Percentiles rank a stretch among this genome's conserved stretches.
These are phyloP conservation scores for Serinus canaria DNA, from an alignment of 2,113 vertebrate species.

Conservation along the genomic window DNA sequence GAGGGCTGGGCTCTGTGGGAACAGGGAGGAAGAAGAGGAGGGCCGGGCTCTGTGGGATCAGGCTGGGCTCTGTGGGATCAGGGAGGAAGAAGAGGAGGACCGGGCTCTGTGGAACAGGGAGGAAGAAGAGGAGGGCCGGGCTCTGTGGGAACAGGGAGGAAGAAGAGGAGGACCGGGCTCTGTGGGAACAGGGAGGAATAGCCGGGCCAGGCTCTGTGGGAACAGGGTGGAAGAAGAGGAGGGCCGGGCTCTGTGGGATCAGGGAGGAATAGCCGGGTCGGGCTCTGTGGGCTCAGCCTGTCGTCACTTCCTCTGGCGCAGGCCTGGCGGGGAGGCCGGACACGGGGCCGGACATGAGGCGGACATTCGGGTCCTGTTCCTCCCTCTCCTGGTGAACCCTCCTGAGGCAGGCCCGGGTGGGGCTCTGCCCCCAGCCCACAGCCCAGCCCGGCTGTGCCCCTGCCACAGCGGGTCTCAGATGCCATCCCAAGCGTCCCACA, in stretches of 20 bases:
- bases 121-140: not conserved
- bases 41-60: not conserved
- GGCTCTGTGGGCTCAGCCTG: not conserved
- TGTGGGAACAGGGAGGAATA: no score
- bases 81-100: not conserved
- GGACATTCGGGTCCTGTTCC: fast-evolving
- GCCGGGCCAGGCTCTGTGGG: no score
- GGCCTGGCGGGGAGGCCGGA: not conserved
- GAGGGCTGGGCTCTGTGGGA: not conserved
- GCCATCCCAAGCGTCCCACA: fast-evolving
- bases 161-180: not conserved
- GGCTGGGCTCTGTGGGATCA: not conserved
- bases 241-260: not conserved
- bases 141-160: not conserved
- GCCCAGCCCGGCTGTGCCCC: fast-evolving
- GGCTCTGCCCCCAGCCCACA: fast-evolving
- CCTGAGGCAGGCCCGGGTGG: fast-evolving
- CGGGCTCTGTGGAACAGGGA: not conserved
- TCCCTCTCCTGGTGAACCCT: not conserved
- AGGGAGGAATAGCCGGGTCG: not conserved
- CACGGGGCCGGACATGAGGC: fast-evolving
- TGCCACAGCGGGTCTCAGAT: fast-evolving
- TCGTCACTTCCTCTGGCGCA: not conserved
- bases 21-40: not conserved
- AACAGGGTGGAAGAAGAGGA: no score